Conservation (phyloP, 2,797 vertebrate species). For the Argentina silus region DNA sequence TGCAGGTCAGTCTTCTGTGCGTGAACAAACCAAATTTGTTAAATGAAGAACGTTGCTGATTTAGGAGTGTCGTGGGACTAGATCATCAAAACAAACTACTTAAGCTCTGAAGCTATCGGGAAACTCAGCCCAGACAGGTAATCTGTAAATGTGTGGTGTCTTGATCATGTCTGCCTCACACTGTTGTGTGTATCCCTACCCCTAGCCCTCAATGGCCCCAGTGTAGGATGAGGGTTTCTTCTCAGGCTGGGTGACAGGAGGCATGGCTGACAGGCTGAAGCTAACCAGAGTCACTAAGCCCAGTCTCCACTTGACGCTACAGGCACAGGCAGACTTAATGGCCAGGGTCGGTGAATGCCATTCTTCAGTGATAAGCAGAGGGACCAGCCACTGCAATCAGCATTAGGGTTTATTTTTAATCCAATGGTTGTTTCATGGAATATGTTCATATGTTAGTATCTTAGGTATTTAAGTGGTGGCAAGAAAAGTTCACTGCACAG, state of each 20-base stretch:
- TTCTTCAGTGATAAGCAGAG: background rate
- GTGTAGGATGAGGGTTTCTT: background rate
- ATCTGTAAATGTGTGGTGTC: no score
- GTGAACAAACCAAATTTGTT: no score
- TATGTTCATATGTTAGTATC: background rate
- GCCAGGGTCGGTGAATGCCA: conserved; percentile 3
- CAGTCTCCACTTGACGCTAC: conserved; percentile 7
- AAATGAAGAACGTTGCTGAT: no score
- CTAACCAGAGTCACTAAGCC: conserved; percentile 1
- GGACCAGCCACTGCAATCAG: background rate
- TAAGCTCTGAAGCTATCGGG: no score
- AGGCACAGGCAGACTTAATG: background rate
- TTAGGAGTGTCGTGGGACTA: no score
- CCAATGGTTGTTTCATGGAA: background rate
- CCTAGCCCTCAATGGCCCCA: background rate
- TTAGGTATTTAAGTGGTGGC: no score
- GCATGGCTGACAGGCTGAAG: conserved; percentile 1
- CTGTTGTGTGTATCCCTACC: no score
- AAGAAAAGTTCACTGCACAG: no score
- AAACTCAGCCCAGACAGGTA: no score
- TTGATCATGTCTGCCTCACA: no score
- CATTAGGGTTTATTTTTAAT: background rate
- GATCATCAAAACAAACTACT: no score
- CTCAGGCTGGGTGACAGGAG: background rate
- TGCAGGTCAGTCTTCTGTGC: no score